Conservation (phyloP, 2,113 vertebrate species). For the Sinocyclocheilus maitianheensis region DNA sequence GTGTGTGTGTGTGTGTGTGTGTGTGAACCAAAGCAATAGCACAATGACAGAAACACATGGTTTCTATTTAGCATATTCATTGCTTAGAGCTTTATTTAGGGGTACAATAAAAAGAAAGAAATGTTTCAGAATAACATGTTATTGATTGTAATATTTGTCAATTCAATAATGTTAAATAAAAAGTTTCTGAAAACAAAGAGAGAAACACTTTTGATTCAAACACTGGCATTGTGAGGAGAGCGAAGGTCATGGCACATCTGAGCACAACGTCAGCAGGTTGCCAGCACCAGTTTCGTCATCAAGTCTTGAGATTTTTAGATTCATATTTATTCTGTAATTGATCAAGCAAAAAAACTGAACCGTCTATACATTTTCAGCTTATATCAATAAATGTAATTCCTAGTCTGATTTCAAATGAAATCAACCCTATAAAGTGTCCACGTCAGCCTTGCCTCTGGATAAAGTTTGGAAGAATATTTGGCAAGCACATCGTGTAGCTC, state of each 20-base stretch:
- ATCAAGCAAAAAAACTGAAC: background rate
- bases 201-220: constrained; percentile 61
- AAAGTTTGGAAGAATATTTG: constrained; percentile 10
- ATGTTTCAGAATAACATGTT: constrained; percentile 46
- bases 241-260: constrained; percentile 42
- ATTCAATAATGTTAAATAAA: constrained; percentile 59
- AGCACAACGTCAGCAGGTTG: constrained; percentile 49
- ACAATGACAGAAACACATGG: background rate
- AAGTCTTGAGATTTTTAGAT: constrained; percentile 41
- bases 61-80: constrained; percentile 19
- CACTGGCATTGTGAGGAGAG: constrained; percentile 56
- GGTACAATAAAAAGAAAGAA: constrained; percentile 41
- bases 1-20: background rate
- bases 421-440: background rate
- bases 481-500: constrained; percentile 29
- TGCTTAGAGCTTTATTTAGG: constrained; percentile 46
- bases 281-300: constrained; percentile 59
- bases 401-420: constrained; percentile 13
- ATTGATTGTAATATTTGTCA: constrained; percentile 44
- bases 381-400: background rate
- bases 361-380: background rate
- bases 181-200: constrained; percentile 46
- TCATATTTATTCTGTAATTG: constrained; percentile 44
- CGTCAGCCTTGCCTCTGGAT: background rate
- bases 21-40: background rate